Base-by-base conservation (phyloP, 2,797 vertebrate species). In the Catamblyrhynchus diadema region DNA sequence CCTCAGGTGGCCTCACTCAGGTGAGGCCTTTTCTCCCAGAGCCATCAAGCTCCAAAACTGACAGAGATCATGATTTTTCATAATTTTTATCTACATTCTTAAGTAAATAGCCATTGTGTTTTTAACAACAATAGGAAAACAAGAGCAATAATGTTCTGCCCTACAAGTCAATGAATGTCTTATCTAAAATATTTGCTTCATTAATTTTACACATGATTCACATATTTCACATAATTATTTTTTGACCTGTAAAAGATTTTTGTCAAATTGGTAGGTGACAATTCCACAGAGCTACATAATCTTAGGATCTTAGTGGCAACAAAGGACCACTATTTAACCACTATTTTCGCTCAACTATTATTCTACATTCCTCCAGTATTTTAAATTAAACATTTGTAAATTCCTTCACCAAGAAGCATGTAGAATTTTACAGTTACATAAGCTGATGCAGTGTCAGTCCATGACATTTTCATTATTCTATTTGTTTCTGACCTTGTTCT, bases 351-450 rank as follows among this genome's bases (percentile, higher is more conserved):
- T 59, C 2, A 0, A 12, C 81, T 78, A 32, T 70, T 92, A 50
- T 93, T 33, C 83, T 74, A 71, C 45, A 69, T 71, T 60, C 35
- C 23, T 87, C 69, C 69, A 78, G 86, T 62, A 91, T 92, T 90
- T 67, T 57, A 54, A 78, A 92, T 88, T 94, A 92, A 91, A 90
- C 37, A 86, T 53, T 87, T 56, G 60, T 85, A 84, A 70, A 62
- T 62, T 95, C 57, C 32, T 88, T 83, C 78, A 64, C 25, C 47
- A 16, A 84, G 84, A 96, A 95, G 78, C 65, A 84, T 19, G 61
- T 66, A 88, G 86, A 66, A 79, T 91, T 92, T 85, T 87, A 84
- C 35, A 91, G 50, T 93, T 75, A 70, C n/a, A 67, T 86, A 85
- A 85, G 88, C 45, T 92, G 66, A 94, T 65, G 81, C 65, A 72